Conservation (phyloP, 2,797 vertebrate genomes). For the Notoglanidium macrostoma region DNA sequence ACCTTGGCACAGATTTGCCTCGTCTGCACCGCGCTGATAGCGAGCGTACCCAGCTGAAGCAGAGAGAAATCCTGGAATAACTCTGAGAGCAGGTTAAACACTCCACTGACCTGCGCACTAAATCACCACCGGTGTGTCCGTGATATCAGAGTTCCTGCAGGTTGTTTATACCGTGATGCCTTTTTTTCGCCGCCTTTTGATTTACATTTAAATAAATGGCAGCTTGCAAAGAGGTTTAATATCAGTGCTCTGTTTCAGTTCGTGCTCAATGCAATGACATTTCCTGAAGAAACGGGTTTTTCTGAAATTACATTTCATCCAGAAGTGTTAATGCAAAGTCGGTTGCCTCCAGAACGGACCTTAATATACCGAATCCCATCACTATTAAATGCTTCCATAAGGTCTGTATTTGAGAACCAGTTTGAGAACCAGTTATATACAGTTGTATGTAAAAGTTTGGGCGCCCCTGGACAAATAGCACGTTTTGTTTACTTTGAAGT, state of each 20-base stretch:
- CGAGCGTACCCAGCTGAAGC: background rate
- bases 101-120: constrained; percentile 5
- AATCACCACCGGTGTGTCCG: background rate
- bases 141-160: constrained; percentile 30
- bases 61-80: background rate
- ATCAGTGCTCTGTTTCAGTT: constrained; percentile 14
- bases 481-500: background rate
- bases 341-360: no score
- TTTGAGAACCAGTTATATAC: background rate
- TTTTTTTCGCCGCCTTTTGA: constrained; percentile 2
- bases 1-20: background rate
- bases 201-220: constrained; percentile 43
- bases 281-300: background rate
- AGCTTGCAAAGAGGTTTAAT: background rate
- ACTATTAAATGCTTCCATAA: background rate
- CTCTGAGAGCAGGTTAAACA: constrained; percentile 19
- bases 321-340: background rate
- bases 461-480: background rate
- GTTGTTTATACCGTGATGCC: background rate
- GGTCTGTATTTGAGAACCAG: background rate
- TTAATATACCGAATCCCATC: no score
- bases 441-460: background rate
- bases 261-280: constrained; percentile 30
- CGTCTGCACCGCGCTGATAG: constrained; percentile 15
- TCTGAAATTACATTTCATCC: background rate